Percentiles rank a stretch among this genome's conserved stretches.
phyloP scores from a whole-genome alignment of 2,113 vertebrate species.

The Panurus biarmicus region DNA sequence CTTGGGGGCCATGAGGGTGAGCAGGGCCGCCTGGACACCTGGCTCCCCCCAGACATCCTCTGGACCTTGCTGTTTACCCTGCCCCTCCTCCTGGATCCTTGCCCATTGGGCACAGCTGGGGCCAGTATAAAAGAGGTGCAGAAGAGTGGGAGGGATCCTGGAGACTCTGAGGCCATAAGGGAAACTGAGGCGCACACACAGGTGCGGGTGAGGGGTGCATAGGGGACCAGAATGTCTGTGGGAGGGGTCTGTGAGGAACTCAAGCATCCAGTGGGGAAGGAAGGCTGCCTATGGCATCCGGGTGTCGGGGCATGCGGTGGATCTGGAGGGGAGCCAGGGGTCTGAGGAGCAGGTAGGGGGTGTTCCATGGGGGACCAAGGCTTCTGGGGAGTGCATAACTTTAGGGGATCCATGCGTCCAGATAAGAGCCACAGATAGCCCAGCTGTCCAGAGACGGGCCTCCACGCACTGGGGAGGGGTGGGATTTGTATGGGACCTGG shows the following conservation, averaged over 20 bases:
- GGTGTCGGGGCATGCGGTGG: accelerated
- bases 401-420: no score
- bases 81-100: conserved; percentile 11
- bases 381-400: background rate
- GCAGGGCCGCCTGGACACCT: background rate
- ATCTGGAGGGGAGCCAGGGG: background rate
- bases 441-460: no score
- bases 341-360: background rate
- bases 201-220: background rate
- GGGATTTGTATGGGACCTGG: background rate
- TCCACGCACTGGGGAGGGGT: no score
- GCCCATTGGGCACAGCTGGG: background rate
- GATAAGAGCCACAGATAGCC: background rate
- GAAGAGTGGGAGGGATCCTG: background rate
- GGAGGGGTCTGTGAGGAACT: background rate
- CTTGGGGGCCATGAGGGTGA: background rate
- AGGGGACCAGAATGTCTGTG: background rate
- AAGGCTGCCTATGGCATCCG: background rate
- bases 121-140: background rate
- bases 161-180: background rate
- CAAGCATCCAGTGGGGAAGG: background rate
- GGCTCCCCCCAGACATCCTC: background rate
- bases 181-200: background rate
- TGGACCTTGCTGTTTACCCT: conserved; percentile 36
- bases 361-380: background rate